These are phyloP conservation scores for Allobates femoralis DNA, from an alignment of 2,797 vertebrate species.

Conservation along the genomic window DNA sequence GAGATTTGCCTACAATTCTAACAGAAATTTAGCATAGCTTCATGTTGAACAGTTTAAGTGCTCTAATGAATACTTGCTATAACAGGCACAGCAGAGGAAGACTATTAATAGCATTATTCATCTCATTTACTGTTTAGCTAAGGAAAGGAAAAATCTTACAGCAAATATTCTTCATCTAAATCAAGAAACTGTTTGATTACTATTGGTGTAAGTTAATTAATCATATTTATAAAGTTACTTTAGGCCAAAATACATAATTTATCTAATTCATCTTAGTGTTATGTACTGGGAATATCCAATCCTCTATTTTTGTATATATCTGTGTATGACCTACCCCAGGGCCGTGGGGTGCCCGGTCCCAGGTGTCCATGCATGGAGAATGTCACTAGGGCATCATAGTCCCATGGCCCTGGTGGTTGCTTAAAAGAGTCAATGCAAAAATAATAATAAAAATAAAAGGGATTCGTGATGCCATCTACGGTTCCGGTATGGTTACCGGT, in stretches of 20 bases:
- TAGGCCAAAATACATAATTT: background rate
- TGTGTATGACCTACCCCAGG: too few species aligned
- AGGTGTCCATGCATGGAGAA: too few species aligned
- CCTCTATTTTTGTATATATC: too few species aligned
- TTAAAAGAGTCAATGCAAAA: too few species aligned
- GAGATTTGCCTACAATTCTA: slow-evolving; percentile 11
- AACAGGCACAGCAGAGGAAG: background rate
- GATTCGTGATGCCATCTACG: too few species aligned
- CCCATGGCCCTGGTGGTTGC: too few species aligned
- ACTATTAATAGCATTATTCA: background rate
- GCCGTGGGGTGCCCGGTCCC: too few species aligned
- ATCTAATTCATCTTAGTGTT: too few species aligned
- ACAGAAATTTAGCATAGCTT: background rate
- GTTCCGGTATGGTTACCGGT: too few species aligned
- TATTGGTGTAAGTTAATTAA: background rate
- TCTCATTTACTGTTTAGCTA: background rate
- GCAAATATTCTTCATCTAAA: slow-evolving; percentile 5
- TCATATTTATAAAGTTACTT: background rate
- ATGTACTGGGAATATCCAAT: too few species aligned
- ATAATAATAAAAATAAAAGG: too few species aligned
- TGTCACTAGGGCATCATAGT: too few species aligned
- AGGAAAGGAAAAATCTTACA: background rate
- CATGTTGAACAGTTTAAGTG: slow-evolving; percentile 1
- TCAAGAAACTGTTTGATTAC: background rate
- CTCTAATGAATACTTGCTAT: slow-evolving; percentile 16